Conservation (phyloP, 2,888 invertebrate genomes). For the Camptogramma bilineatum region DNA sequence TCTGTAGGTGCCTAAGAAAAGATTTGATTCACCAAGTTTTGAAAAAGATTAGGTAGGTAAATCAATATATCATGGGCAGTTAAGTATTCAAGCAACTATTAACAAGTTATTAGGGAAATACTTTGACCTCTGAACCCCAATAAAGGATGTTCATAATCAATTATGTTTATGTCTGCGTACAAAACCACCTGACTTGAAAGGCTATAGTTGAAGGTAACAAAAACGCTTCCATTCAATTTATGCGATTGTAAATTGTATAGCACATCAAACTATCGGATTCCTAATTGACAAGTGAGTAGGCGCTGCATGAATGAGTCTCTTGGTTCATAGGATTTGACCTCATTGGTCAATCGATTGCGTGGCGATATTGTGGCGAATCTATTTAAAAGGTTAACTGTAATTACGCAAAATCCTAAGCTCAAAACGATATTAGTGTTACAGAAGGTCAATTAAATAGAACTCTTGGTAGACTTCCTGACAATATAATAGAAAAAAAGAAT, state of each 20-base stretch:
- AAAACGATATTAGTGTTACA: slow-evolving; percentile 3
- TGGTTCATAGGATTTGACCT: slow-evolving; percentile 33
- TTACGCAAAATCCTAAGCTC: slow-evolving; percentile 9
- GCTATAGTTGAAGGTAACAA: slow-evolving; percentile 28
- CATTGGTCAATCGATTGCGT: slow-evolving; percentile 35
- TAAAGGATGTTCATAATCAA: slow-evolving; percentile 21
- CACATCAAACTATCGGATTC: slow-evolving; percentile 24
- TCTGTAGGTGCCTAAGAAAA: no score
- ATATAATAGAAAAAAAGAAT: background rate
- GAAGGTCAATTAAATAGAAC: slow-evolving; percentile 3
- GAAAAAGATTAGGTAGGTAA: background rate
- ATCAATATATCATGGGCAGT: slow-evolving; percentile 4
- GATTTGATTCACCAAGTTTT: background rate
- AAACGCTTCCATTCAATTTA: slow-evolving; percentile 32
- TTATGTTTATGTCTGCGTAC: slow-evolving; percentile 19
- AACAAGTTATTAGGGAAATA: slow-evolving; percentile 10
- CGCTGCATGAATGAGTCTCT: slow-evolving; percentile 34
- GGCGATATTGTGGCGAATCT: slow-evolving; percentile 25
- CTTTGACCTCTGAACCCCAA: slow-evolving; percentile 23
- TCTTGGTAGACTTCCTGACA: background rate
- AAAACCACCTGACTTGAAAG: slow-evolving; percentile 25
- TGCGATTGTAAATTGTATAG: slow-evolving; percentile 30
- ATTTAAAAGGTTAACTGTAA: slow-evolving; percentile 20
- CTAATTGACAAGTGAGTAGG: slow-evolving; percentile 38
- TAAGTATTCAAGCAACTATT: slow-evolving; percentile 6